A percentile compares a stretch with the other conserved stretches of the same genome.
phyloP scores from a whole-genome alignment of 1,140 invertebrate species.

The Coptotermes formosanus region DNA sequence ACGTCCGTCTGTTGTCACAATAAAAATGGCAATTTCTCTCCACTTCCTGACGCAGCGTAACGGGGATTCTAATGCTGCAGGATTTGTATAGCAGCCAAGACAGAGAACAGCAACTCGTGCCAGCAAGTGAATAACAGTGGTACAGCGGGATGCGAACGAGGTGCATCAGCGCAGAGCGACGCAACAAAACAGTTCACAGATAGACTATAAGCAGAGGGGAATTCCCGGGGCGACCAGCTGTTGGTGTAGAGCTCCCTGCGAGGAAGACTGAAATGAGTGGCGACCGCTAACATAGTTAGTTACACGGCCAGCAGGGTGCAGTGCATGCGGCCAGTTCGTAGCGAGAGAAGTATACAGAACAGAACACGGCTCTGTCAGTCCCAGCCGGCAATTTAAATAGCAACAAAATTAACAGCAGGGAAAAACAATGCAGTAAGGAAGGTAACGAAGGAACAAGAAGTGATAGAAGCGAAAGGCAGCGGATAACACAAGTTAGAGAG shows the following conservation, averaged over 20 bases:
- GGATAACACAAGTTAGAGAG: no score
- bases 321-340: not conserved
- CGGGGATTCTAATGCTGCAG: no score
- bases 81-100: no score
- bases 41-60: no score
- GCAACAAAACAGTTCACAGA: not conserved
- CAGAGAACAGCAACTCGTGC: no score
- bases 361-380: not conserved
- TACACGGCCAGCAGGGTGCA: not conserved
- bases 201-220: not conserved
- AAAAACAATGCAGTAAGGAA: not conserved
- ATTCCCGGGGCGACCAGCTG: slow-evolving; percentile 10
- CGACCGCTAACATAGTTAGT: slow-evolving; percentile 13
- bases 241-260: not conserved
- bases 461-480: no score
- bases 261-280: not conserved
- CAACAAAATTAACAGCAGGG: not conserved
- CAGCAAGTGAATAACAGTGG: no score
- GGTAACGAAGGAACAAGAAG: not conserved
- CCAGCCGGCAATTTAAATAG: not conserved
- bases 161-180: not conserved
- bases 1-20: no score
- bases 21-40: no score
- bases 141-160: not conserved
- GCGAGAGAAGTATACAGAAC: not conserved